A percentile compares a stretch with the other conserved stretches of the same genome.
phyloP scores from a whole-genome alignment of 2,113 vertebrate species.

The Ctenomys sociabilis region DNA sequence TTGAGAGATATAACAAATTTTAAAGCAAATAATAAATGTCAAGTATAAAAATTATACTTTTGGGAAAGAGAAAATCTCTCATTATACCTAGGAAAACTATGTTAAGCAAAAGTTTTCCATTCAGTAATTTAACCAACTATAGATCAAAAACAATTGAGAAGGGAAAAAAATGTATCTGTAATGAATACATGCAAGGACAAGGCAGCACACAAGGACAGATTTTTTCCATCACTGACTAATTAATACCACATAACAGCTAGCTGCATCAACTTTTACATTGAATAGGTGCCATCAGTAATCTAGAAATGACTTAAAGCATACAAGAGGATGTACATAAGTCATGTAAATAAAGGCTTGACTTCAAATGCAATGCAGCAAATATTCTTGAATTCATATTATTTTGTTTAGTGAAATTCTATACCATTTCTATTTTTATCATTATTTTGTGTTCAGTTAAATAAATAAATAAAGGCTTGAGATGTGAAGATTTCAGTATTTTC shows the following conservation, averaged over 20 bases:
- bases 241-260: neutral
- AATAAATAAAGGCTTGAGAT: too few relatives aligned
- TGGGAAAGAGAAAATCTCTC: slow-evolving; percentile 9
- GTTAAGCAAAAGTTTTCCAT: neutral
- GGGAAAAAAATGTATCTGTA: neutral
- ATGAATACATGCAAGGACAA: neutral
- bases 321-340: neutral
- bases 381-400: too few relatives aligned
- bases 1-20: neutral
- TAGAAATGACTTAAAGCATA: neutral
- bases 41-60: slow-evolving; percentile 15
- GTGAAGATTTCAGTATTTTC: neutral
- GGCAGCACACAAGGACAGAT: too few relatives aligned
- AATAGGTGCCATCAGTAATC: neutral
- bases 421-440: too few relatives aligned
- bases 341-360: neutral
- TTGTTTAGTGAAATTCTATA: too few relatives aligned
- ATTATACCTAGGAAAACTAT: slow-evolving; percentile 25
- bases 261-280: neutral
- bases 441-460: too few relatives aligned
- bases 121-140: neutral
- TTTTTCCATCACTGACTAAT: neutral
- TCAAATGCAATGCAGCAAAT: too few relatives aligned
- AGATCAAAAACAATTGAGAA: neutral
- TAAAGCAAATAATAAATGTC: neutral